Base-by-base conservation (phyloP, 2,113 vertebrate genomes). In the Mirza zaza region DNA sequence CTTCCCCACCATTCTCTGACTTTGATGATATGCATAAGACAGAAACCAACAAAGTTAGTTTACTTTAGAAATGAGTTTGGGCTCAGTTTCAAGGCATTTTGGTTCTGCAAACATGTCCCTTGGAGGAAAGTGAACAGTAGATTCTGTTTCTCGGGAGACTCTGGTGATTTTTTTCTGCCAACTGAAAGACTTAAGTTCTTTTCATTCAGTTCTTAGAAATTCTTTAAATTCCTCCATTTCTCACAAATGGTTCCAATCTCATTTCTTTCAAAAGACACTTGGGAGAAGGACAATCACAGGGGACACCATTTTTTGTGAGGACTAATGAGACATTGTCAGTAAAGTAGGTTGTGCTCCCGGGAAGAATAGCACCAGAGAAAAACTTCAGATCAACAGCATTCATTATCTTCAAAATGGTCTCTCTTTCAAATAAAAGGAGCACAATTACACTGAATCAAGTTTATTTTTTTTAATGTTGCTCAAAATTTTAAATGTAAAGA, bases 181-280 rank as follows among this genome's bases (percentile, higher is more conserved):
- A 63, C 13, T 67, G 29, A 57, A 90, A 85, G 18, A 76, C 10
- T 8, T 39, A 55, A 39, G 3, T 93, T 67, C 8, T 90, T 96
- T 87, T 76, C 42, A 73, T 92, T 93, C 70, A 90, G 32, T 92
- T 84, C 34, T 89, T 93, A 29, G 65, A 94, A 71, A 23, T 81
- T 92, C 34, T 95, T 84, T 91, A 11, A 94, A 87, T 90, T 61
- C 36, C 76, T 96, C 18, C 65, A 36, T 92, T 94, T 90, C 23
- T 91, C 68, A 23, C 42, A 83, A 95, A 50, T 67, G 63, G 23
- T 88, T 83, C 71, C 75, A 93, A 59, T 71, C 10, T 91, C 79
- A 87, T 80, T 95, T 93, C 79, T 97, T 95, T 57, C 70, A 76
- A 45, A 39, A 88, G 77, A 68, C 39, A 55, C 84, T 71, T 90